Evolutionary conservation across 2,797 vertebrate species (phyloP).

Genomic region (Macropodus opercularis): DNA sequence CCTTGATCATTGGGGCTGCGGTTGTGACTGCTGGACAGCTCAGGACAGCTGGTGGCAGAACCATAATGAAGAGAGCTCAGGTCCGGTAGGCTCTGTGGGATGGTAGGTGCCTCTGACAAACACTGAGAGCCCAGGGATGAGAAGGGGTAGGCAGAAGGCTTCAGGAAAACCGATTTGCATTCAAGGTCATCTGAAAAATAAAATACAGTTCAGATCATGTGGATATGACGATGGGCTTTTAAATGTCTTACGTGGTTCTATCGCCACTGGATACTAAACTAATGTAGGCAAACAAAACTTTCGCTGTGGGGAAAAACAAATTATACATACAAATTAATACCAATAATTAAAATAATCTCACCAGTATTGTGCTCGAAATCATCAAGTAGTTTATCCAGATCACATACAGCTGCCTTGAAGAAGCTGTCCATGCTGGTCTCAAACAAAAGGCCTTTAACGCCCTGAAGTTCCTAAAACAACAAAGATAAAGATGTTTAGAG

Average conservation of each 20-base stretch:
- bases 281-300: too few relatives aligned
- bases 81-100: slow-evolving; percentile 69
- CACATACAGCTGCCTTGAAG: slow-evolving; percentile 96
- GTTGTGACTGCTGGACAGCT: slow-evolving; percentile 33
- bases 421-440: slow-evolving; percentile 92
- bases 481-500: neutral
- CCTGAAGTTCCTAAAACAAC: slow-evolving; percentile 39
- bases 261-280: too few relatives aligned
- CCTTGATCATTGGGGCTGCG: slow-evolving; percentile 58
- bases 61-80: slow-evolving; percentile 78
- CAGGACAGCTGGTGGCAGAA: slow-evolving; percentile 49
- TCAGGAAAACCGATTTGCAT: slow-evolving; percentile 74
- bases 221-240: too few relatives aligned
- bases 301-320: too few relatives aligned
- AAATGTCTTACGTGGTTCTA: too few relatives aligned
- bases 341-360: slow-evolving; percentile 47
- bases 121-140: slow-evolving; percentile 70
- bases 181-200: slow-evolving; percentile 86
- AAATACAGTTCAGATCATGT: neutral
- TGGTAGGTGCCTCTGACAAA: slow-evolving; percentile 65
- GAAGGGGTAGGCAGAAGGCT: slow-evolving; percentile 70
- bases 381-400: slow-evolving; percentile 96
- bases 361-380: slow-evolving; percentile 96
- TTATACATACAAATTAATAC: neutral
- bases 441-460: slow-evolving; percentile 28